Base-by-base conservation (phyloP, 23 tunicate species). In the Halocynthia roretzi region DNA sequence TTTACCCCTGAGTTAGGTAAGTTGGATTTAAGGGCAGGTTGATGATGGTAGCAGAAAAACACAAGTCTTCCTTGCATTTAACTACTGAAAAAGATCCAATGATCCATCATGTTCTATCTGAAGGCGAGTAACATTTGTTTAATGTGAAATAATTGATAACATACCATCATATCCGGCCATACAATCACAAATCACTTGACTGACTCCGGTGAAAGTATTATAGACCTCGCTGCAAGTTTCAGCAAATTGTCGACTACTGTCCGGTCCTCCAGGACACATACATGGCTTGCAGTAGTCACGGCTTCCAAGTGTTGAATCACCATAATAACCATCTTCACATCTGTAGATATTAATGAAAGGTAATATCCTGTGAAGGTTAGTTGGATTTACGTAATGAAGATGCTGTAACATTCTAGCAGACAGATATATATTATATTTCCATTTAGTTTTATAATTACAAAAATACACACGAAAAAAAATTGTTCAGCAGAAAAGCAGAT, bases 251-350 rank as follows among this genome's bases (percentile, higher is more conserved):
- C 91, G 73, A 7, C 87, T 78, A 61, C 90, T 84, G 54, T 71
- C 82, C 10, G 99, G 99, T 8, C 99, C 99, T 12, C 87, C 91
- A 19, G 99, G 99, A 72, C 99, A 94, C 87, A 84, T 81, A 65
- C 99, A 94, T 31, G 95, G 87, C 53, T 83, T 82, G 77, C 99
- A 94, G 65, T 94, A 91, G 84, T 87, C 94, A 31, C 67, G 55
- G 67, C 87, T 81, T 56, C 91, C 95, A 58, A 85, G 67, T 56
- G 75, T 54, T 21, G 99, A 95, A 76, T 88, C 93, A 61, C 99
- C 99, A 60, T 94, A 88, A 82, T 87, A 94, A 72, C 99, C 99
- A 53, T 83, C 51, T 53, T 58, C 71, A 56, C 99, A 94, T 18
- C 99, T 90, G 88, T 54, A 53, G 50, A 82, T 77, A 22, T 2